Percentiles rank a stretch among this genome's conserved stretches.
Evolutionary conservation across 2,113 vertebrate genomes (phyloP).

Genomic region (Todiramphus chloris): DNA sequence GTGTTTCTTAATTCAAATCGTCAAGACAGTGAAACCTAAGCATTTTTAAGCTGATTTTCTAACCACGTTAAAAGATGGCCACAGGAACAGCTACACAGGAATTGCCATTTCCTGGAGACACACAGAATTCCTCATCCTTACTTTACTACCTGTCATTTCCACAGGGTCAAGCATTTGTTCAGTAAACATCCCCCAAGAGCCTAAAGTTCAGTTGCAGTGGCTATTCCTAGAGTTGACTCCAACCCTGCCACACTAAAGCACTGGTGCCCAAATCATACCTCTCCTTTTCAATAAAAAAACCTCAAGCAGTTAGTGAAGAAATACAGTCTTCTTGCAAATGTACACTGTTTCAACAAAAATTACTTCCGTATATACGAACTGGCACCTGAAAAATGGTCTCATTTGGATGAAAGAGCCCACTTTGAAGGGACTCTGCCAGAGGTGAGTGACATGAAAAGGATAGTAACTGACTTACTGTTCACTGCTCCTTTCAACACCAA

Average conservation of each 20-base stretch:
- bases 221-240: neutral
- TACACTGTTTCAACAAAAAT: neutral
- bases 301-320: neutral
- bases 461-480: neutral
- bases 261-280: neutral
- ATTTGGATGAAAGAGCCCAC: neutral
- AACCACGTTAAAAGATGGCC: neutral
- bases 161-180: neutral
- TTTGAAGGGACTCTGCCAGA: neutral
- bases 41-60: neutral
- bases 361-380: neutral
- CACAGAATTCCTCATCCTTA: neutral
- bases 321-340: neutral
- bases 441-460: neutral
- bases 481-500: neutral
- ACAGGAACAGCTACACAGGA: neutral
- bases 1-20: neutral
- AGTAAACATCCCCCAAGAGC: neutral
- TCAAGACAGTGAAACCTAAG: neutral
- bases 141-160: neutral
- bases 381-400: neutral
- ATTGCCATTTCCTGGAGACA: neutral
- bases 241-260: neutral
- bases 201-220: neutral
- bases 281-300: neutral